Evolutionary conservation across 2,113 vertebrate genomes (phyloP), one percentile per base, ranked within the genome.

Genomic region (Pica pica): DNA sequence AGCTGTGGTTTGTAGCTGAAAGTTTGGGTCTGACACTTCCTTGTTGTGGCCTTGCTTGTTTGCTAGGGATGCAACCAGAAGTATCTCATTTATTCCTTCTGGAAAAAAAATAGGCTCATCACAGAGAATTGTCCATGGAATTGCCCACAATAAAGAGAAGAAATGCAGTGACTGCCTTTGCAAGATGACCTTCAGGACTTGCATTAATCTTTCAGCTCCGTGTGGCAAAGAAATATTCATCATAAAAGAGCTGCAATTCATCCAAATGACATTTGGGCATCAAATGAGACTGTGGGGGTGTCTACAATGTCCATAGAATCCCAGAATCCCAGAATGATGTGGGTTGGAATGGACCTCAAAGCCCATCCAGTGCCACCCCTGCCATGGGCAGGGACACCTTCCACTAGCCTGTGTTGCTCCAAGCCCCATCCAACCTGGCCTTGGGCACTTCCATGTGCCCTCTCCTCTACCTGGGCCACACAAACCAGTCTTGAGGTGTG

Each of bases 331-430:
- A 5, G 27, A 16, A 5, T 17, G 23, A 33, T 52, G 52, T 59
- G 33, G 11, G 28, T 5, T 20, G 33, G 37, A 17, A 67, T 9
- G 26, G 33, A 52, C 27, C 55, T n/a, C 1, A 63, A 26, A 70
- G 13, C 8, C 1, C 60, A 59, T 20, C 33, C 80, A 11, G 27
- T 31, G 7, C 33, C 56, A 61, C 10, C 10, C 17, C 42, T 50
- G 59, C 31, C 33, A 30, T 5, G 53, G 60, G 4, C 24, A 75
- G 60, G 16, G 52, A 39, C 77, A 46, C 46, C 28, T 67, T 2
- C 28, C 52, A 17, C 33, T 6, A 0, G 0, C 27, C 60, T 46
- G 53, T 20, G 7, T 0, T 11, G 33, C n/a, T 81, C 77, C 68
- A 57, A 73, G 10, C 15, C 18, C 75, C 0, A 0, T 71, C 76